Conservation (phyloP, 2,797 vertebrate species). For the Karalla daura region DNA sequence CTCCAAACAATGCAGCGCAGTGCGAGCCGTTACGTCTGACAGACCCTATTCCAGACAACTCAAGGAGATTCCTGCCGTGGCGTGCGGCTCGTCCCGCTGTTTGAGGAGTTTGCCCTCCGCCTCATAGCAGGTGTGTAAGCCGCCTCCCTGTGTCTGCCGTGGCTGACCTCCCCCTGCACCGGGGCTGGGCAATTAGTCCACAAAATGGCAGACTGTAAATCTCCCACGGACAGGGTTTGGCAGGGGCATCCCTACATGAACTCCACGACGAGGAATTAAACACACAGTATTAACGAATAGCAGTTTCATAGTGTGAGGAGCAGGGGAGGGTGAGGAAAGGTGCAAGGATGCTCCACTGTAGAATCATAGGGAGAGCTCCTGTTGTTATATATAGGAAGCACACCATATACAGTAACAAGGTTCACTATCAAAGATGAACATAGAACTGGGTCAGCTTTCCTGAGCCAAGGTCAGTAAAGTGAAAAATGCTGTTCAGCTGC, state of each 20-base stretch:
- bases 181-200: constrained; percentile 78
- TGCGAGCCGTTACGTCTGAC: constrained; percentile 33
- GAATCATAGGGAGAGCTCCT: constrained; percentile 22
- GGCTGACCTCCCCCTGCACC: constrained; percentile 73
- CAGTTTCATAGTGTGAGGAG: constrained; percentile 71
- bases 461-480: constrained; percentile 10
- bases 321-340: constrained; percentile 36
- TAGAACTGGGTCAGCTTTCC: not conserved
- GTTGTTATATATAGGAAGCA: constrained; percentile 10
- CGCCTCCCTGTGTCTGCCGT: constrained; percentile 44
- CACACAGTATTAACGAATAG: constrained; percentile 72
- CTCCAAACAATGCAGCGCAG: constrained; percentile 40
- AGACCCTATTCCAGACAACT: constrained; percentile 41
- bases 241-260: constrained; percentile 75
- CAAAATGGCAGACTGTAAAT: constrained; percentile 82
- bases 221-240: constrained; percentile 71
- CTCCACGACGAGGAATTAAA: constrained; percentile 75
- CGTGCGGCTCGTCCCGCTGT: constrained; percentile 35
- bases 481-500: not conserved
- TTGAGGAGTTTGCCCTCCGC: constrained; percentile 43
- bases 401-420: constrained; percentile 34
- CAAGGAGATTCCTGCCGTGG: constrained; percentile 63
- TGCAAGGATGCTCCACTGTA: constrained; percentile 38
- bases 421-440: constrained; percentile 22
- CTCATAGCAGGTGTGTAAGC: constrained; percentile 58